Evolutionary conservation across 1,140 invertebrate species (phyloP), one percentile per base, ranked within the genome.

Genomic region (Platyscapa corneri): DNA sequence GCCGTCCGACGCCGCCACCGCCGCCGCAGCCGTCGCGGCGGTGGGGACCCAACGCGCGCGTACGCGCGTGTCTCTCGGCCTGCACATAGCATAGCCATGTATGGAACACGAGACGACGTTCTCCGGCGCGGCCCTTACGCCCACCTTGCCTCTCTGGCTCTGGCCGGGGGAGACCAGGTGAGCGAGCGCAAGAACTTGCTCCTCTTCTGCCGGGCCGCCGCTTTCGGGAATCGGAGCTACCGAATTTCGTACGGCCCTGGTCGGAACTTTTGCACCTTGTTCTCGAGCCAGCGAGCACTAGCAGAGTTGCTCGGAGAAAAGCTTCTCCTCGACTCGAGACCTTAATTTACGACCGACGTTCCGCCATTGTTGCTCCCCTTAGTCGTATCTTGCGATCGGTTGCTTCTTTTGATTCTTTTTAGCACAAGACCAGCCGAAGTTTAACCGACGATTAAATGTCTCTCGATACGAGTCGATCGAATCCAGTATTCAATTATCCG

Each of bases 41-140:
- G 76, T 60, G 76, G 49, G 76, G 76, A 60, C 6, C 32, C 49
- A 77, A 56, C 42, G 32, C 46, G 75, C 42, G 75, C 23, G 75
- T 49, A 70, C 30, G 10, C 65, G 65, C 18, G 65, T 70, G 39
- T 37, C 74, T 49, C 87, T 89, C 88, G 77, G 89, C 92, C 91
- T 92, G 91, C 91, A 93, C 92, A 93, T 93, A 92, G 90, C 92
- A 93, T 93, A 91, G 89, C 92, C 92, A 93, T 93, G 91, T 93
- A 93, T 92, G 92, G 92, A 90, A 93, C 92, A 90, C 89, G 86
- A 87, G 89, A 90, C 88, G 88, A 89, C 88, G 87, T 87, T 88
- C 88, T 88, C 89, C 88, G 86, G 86, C 87, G 82, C 87, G 87
- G 88, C 87, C 87, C 89, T 86, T 89, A 90, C 89, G 89, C 89